phyloP scores from a whole-genome alignment of 1,140 invertebrate genomes.

The Drosophila novamexicana region DNA sequence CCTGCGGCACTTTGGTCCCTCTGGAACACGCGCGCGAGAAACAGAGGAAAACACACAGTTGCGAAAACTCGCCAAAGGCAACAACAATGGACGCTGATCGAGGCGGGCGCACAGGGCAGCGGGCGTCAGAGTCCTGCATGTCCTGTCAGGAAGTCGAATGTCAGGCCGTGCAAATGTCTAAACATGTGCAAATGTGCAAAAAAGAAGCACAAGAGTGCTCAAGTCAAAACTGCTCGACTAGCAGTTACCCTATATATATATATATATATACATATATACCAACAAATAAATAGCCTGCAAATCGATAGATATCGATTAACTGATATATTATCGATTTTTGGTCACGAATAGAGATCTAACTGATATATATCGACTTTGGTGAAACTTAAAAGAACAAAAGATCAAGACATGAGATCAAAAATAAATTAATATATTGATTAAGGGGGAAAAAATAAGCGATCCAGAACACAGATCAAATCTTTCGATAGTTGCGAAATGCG shows the following conservation, averaged over 20 bases:
- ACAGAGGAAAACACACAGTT: conserved; percentile 54
- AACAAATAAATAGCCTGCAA: too few relatives aligned
- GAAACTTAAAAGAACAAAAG: too few relatives aligned
- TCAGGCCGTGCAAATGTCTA: conserved; percentile 58
- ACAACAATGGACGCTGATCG: conserved; percentile 33
- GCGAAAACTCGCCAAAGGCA: conserved; percentile 56
- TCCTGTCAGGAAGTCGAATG: conserved; percentile 65
- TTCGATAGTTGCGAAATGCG: too few relatives aligned
- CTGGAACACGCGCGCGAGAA: conserved; percentile 55
- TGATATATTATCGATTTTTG: too few relatives aligned
- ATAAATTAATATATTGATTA: too few relatives aligned
- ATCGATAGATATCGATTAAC: too few relatives aligned
- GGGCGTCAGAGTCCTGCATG: conserved; percentile 52
- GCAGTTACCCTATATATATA: conserved; percentile 25
- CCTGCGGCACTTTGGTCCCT: not conserved
- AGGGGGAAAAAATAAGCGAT: too few relatives aligned
- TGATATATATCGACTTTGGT: too few relatives aligned
- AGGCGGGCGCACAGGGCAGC: conserved; percentile 1
- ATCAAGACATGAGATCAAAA: too few relatives aligned
- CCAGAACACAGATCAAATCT: too few relatives aligned
- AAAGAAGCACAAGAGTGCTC: not conserved
- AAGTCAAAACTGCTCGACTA: not conserved
- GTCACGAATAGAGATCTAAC: too few relatives aligned
- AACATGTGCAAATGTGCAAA: conserved; percentile 63
- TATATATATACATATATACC: too few relatives aligned